phyloP scores from a whole-genome alignment of 1,140 invertebrate species.

The Saxidomus purpurata region DNA sequence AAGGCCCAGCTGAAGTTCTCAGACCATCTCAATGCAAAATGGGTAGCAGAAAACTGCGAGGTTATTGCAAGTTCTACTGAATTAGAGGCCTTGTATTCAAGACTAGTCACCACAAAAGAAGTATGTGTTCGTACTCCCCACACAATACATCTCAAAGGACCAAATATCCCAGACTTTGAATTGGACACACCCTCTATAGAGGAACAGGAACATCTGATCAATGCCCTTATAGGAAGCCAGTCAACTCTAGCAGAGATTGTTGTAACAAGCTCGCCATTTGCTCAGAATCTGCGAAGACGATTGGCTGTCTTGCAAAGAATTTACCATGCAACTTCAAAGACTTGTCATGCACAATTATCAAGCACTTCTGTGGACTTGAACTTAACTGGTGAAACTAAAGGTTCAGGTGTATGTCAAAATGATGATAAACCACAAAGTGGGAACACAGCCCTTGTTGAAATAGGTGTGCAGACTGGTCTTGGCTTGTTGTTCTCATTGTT shows the following conservation, averaged over 20 bases:
- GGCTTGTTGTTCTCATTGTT: constrained; percentile 89
- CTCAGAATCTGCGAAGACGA: constrained; percentile 88
- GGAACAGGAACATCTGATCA: constrained; percentile 88
- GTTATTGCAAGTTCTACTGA: constrained; percentile 88
- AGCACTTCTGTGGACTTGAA: constrained; percentile 46
- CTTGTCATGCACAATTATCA: constrained; percentile 87
- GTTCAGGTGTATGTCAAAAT: neutral
- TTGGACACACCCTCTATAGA: constrained; percentile 82
- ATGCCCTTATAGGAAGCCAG: constrained; percentile 88
- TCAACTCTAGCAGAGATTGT: constrained; percentile 88
- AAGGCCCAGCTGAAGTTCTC: constrained; percentile 86
- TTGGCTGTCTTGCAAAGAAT: constrained; percentile 89
- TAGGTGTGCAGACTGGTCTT: constrained; percentile 90
- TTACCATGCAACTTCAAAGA: constrained; percentile 88
- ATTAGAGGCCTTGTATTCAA: constrained; percentile 88
- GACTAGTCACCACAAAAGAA: constrained; percentile 88
- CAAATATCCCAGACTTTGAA: constrained; percentile 87
- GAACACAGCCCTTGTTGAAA: constrained; percentile 89
- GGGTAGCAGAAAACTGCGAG: constrained; percentile 89
- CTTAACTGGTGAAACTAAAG: neutral
- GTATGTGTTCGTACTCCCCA: constrained; percentile 84
- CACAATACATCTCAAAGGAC: constrained; percentile 86
- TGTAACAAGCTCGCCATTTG: constrained; percentile 88
- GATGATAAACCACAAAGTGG: constrained; percentile 79
- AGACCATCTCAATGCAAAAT: constrained; percentile 88